phyloP scores from a whole-genome alignment of 2,888 invertebrate genomes.

The Calephelis perditalis region DNA sequence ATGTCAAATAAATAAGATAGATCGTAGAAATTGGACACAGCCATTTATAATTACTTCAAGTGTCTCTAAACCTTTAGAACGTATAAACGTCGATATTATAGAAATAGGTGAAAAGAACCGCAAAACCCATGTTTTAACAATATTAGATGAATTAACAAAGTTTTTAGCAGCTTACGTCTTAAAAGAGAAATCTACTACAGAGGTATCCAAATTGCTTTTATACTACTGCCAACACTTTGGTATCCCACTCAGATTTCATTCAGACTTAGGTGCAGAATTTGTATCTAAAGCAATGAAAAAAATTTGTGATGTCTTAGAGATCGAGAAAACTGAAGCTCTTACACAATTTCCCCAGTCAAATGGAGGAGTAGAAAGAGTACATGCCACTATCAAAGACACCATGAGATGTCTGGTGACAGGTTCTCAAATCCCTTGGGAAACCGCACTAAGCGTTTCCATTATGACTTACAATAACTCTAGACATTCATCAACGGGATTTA shows the following conservation, averaged over 20 bases:
- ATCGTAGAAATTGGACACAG: slow-evolving; percentile 16
- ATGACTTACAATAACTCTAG: slow-evolving; percentile 14
- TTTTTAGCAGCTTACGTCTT: slow-evolving; percentile 13
- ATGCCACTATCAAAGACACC: slow-evolving; percentile 14
- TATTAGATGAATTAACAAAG: slow-evolving; percentile 16
- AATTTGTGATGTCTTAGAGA: not conserved
- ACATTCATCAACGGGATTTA: slow-evolving; percentile 13
- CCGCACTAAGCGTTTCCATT: slow-evolving; percentile 1
- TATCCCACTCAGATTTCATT: slow-evolving; percentile 12
- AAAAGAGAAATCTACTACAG: slow-evolving; percentile 14
- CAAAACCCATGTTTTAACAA: slow-evolving; percentile 14
- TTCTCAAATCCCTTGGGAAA: not conserved
- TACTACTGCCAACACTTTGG: slow-evolving; percentile 5
- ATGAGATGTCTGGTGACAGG: slow-evolving; percentile 9
- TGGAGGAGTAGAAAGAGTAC: slow-evolving; percentile 14
- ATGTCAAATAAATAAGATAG: slow-evolving; percentile 24
- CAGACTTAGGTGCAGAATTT: slow-evolving; percentile 15
- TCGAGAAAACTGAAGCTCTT: slow-evolving; percentile 15
- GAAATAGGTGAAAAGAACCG: slow-evolving; percentile 11
- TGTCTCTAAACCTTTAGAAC: slow-evolving; percentile 12
- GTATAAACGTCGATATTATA: slow-evolving; percentile 17
- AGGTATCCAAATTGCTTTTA: slow-evolving; percentile 10
- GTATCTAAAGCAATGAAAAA: slow-evolving; percentile 13
- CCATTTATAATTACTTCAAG: slow-evolving; percentile 16
- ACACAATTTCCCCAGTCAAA: slow-evolving; percentile 11